Base-by-base conservation (phyloP, 2,113 vertebrate species). In the Indicator indicator region DNA sequence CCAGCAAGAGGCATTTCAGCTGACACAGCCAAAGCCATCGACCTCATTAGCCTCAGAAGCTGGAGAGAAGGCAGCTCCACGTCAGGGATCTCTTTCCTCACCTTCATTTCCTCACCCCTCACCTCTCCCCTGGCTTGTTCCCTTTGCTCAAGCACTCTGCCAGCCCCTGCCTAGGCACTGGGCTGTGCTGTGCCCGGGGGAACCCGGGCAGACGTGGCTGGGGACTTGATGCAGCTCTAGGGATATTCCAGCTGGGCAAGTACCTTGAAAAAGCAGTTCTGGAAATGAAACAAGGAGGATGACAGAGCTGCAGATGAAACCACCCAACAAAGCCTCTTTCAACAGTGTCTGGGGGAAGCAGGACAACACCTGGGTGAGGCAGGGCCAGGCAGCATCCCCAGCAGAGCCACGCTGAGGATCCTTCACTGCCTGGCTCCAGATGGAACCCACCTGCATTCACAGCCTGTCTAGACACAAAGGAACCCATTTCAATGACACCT, bases 231-330 rank as follows among this genome's bases (percentile, higher is more conserved):
- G 84, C 56, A 54, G 16, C 48, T 78, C 89, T 48, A 77, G 82
- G 87, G 82, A 52, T 77, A 83, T 86, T 95, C 87, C 91, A 95
- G 93, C 94, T 68, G 78, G 75, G 87, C 71, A 77, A 91, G 89
- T 36, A 48, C 71, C 89, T 90, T 52, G 89, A 84, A 64, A 90
- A 86, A 70, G 88, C 92, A 88, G 81, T n/a, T 93, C 74, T 85
- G 89, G 77, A 60, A 92, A 75, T 0, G 13, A 89, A 91, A 26
- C 56, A 42, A 77, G 82, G 59, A 84, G 74, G 68, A 88, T 83
- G 89, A 87, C 82, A 88, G 60, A 38, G 92, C 72, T 55, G 2
- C 17, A 64, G 83, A 15, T 16, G 79, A 72, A 83, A 63, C 7
- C 4, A 27, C 16, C 2, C n/a, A 71, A 32, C 18, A n/a, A 86